Evolutionary conservation across 2,888 invertebrate species (phyloP).

Genomic region (Caradrina kadenii): DNA sequence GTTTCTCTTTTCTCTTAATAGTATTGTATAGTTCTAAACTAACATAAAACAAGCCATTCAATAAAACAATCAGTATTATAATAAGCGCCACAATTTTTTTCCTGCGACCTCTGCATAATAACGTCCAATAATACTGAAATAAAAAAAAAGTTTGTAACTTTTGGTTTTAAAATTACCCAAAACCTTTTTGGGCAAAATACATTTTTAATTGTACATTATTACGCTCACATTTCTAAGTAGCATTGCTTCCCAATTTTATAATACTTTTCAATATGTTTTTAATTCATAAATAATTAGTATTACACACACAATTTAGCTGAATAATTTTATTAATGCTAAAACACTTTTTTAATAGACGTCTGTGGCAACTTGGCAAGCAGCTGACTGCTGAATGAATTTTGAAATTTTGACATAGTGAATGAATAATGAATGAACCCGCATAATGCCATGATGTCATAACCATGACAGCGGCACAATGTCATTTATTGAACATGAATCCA

Average conservation of each 20-base stretch:
- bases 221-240: conserved; percentile 62
- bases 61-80: conserved; percentile 78
- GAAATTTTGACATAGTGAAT: too few relatives aligned
- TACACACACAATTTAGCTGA: conserved; percentile 20
- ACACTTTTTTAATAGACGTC: too few relatives aligned
- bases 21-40: conserved; percentile 83
- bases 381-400: not conserved
- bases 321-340: too few relatives aligned
- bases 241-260: conserved; percentile 32
- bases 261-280: conserved; percentile 6
- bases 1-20: conserved; percentile 75
- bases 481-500: too few relatives aligned
- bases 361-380: too few relatives aligned
- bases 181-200: not conserved
- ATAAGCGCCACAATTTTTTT: conserved; percentile 81
- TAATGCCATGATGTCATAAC: not conserved
- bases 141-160: conserved; percentile 25
- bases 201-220: too few relatives aligned
- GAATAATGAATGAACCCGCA: conserved; percentile 1
- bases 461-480: not conserved
- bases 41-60: conserved; percentile 85
- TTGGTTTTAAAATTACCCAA: not conserved
- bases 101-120: conserved; percentile 84
- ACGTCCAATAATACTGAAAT: conserved; percentile 81
- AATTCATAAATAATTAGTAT: conserved; percentile 7